phyloP scores from a whole-genome alignment of 92 coral and sea anemone genomes.

The Blastomussa wellsi region DNA sequence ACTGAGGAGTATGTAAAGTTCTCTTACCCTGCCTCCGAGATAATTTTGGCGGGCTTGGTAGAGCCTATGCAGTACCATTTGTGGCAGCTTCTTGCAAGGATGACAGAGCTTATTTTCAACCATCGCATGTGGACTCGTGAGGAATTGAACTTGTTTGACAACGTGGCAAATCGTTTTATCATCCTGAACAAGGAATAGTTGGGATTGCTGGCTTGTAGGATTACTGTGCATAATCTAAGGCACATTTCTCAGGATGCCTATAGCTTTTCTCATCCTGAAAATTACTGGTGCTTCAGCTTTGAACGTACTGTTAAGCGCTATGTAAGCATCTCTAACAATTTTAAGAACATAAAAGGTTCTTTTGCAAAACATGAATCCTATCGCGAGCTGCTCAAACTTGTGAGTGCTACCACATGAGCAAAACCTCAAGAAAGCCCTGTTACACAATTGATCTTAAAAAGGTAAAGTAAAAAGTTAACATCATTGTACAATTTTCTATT shows the following conservation, averaged over 20 bases:
- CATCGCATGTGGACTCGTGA: conserved; percentile 39
- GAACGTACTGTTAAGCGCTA: conserved; percentile 56
- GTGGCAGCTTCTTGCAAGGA: conserved; percentile 24
- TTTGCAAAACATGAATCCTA: conserved; percentile 38
- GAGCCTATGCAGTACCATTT: conserved; percentile 13
- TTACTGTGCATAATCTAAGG: conserved; percentile 35
- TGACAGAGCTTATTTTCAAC: conserved; percentile 37
- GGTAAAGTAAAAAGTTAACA: no score
- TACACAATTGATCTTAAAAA: no score
- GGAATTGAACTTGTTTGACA: not conserved
- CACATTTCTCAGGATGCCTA: conserved; percentile 27
- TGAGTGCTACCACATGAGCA: no score
- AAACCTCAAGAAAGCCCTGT: no score
- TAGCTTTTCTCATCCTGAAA: conserved; percentile 41
- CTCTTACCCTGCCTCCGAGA: conserved; percentile 46
- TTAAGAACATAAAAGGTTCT: conserved; percentile 42
- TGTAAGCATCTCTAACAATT: conserved; percentile 28
- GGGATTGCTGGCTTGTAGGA: conserved; percentile 29
- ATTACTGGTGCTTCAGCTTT: conserved; percentile 49
- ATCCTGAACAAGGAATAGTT: conserved; percentile 18
- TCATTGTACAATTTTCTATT: no score
- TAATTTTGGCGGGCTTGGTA: conserved; percentile 29
- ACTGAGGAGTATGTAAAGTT: conserved; percentile 45
- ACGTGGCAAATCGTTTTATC: conserved; percentile 19
- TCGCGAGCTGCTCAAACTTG: conserved; percentile 34